Conservation (phyloP, 1,140 invertebrate genomes). For the Drosophila orosa region DNA sequence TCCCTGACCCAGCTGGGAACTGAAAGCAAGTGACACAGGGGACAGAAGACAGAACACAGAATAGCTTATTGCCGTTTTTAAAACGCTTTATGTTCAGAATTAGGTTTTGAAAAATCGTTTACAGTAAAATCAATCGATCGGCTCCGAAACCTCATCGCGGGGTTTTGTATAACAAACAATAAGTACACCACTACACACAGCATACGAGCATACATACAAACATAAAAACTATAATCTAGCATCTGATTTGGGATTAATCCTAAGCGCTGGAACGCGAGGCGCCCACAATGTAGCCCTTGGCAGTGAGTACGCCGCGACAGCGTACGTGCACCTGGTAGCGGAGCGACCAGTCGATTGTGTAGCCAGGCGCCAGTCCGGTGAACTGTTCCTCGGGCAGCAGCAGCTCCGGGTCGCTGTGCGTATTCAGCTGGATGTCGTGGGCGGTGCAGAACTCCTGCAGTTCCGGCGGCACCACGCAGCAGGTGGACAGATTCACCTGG, state of each 20-base stretch:
- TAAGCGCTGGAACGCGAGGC: slow-evolving; percentile 60
- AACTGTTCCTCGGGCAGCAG: slow-evolving; percentile 70
- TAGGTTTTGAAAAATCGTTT: slow-evolving; percentile 53
- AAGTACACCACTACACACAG: slow-evolving; percentile 66
- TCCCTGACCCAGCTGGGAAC: slow-evolving; percentile 27
- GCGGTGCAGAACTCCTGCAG: slow-evolving; percentile 95
- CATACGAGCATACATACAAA: slow-evolving; percentile 51
- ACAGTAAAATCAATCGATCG: slow-evolving; percentile 66
- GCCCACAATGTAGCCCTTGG: slow-evolving; percentile 91
- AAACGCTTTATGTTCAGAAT: slow-evolving; percentile 65
- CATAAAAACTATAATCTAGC: slow-evolving; percentile 63
- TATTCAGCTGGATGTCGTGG: slow-evolving; percentile 96
- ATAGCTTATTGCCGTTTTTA: slow-evolving; percentile 43
- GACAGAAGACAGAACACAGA: slow-evolving; percentile 4
- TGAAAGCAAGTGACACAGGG: slow-evolving; percentile 31
- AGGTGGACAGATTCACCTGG: slow-evolving; percentile 97
- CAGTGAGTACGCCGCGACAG: slow-evolving; percentile 93
- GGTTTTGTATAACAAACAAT: slow-evolving; percentile 82
- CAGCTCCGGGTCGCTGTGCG: slow-evolving; percentile 97
- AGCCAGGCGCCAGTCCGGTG: slow-evolving; percentile 58
- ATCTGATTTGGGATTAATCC: slow-evolving; percentile 40
- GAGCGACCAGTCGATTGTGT: slow-evolving; percentile 87
- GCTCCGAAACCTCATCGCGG: slow-evolving; percentile 41
- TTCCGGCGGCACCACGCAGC: slow-evolving; percentile 96
- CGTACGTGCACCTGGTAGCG: slow-evolving; percentile 95